Evolutionary conservation across 2,797 vertebrate species (phyloP).

Genomic region (Alca torda): DNA sequence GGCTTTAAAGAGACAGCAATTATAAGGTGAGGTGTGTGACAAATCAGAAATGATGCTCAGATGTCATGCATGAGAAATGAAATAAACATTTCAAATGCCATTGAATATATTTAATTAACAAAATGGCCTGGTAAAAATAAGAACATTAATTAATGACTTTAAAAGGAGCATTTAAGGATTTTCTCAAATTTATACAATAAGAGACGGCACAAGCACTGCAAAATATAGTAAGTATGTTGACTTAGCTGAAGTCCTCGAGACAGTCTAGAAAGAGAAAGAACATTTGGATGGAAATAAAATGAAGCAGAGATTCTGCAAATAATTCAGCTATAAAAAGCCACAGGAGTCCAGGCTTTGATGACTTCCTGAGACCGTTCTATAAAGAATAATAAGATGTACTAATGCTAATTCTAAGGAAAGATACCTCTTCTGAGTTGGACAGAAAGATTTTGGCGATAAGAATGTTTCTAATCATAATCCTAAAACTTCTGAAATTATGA

Average conservation of each 20-base stretch:
- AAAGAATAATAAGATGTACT: background rate
- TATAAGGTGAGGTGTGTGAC: background rate
- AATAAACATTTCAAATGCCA: background rate
- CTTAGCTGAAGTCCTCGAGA: background rate
- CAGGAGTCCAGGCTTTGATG: background rate
- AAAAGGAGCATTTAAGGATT: background rate
- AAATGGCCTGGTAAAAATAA: background rate
- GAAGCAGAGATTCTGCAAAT: slow-evolving; percentile 33
- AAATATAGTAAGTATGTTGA: background rate
- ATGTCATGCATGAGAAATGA: background rate
- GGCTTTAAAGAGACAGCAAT: background rate
- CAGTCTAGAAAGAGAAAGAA: slow-evolving; percentile 3
- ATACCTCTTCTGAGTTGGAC: background rate
- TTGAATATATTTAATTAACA: background rate
- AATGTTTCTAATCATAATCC: background rate
- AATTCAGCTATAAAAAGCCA: slow-evolving; percentile 32
- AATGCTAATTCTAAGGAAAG: background rate
- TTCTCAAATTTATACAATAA: background rate
- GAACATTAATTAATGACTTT: background rate
- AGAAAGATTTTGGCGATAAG: background rate
- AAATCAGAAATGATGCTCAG: background rate
- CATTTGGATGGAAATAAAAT: background rate
- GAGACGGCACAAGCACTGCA: background rate
- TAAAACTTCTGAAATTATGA: background rate
- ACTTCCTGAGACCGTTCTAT: background rate